These are phyloP conservation scores for Potamarius usumacintae DNA, from an alignment of 2,113 vertebrate genomes.

Conservation along the genomic window DNA sequence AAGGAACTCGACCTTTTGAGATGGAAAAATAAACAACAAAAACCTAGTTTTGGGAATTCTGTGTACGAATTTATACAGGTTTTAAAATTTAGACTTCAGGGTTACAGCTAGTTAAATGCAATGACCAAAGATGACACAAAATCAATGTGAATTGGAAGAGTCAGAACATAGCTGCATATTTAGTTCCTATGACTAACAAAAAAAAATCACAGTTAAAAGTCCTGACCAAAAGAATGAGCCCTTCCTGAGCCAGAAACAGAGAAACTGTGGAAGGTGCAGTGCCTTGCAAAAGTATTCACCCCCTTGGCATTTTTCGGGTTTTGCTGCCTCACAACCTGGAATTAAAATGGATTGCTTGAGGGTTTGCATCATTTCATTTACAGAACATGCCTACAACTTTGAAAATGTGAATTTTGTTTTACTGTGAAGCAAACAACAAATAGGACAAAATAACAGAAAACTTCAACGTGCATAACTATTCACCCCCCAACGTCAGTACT, in stretches of 20 bases:
- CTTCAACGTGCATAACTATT: too few species aligned
- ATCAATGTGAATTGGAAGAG: slow-evolving; percentile 22
- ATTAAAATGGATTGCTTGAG: too few species aligned
- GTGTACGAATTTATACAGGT: not conserved
- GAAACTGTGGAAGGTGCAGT: not conserved
- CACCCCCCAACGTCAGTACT: too few species aligned
- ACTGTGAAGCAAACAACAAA: too few species aligned
- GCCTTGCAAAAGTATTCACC: too few species aligned
- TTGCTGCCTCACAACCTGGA: too few species aligned
- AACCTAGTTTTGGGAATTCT: not conserved
- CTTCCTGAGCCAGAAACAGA: not conserved
- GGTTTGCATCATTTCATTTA: too few species aligned
- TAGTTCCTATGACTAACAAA: slow-evolving; percentile 53
- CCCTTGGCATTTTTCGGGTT: too few species aligned
- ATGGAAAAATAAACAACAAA: not conserved
- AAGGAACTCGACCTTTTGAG: not conserved
- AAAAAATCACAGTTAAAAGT: slow-evolving; percentile 6
- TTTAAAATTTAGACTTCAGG: not conserved
- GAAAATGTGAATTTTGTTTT: too few species aligned
- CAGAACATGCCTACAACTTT: too few species aligned
- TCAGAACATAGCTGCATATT: slow-evolving; percentile 44
- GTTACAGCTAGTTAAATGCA: not conserved
- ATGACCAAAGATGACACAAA: not conserved
- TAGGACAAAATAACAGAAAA: too few species aligned
- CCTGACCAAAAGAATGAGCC: not conserved